phyloP scores from a whole-genome alignment of 2,888 invertebrate genomes.

The Crematogaster levior region DNA sequence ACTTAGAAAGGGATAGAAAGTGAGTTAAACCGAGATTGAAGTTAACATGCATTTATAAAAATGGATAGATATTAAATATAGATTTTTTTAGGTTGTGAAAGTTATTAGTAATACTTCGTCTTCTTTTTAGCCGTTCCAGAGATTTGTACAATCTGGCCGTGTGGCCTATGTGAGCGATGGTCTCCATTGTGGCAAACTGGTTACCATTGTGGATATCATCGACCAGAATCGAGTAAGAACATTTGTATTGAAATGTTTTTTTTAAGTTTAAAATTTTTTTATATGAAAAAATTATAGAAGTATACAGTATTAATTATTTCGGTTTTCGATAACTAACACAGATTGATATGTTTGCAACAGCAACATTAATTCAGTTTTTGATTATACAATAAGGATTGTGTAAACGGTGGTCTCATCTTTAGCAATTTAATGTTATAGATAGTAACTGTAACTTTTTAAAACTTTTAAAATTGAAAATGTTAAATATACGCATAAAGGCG shows the following conservation, averaged over 20 bases:
- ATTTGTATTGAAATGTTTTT: background rate
- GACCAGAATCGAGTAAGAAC: conserved; percentile 95
- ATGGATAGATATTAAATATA: background rate
- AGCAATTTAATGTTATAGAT: background rate
- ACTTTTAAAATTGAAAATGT: background rate
- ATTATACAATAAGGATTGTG: background rate
- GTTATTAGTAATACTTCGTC: background rate
- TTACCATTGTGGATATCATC: conserved; percentile 97
- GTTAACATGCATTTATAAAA: background rate
- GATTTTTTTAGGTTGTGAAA: conserved; percentile 2
- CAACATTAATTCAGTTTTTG: background rate
- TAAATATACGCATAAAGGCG: background rate
- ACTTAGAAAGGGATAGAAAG: background rate
- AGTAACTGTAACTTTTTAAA: background rate
- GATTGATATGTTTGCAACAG: background rate
- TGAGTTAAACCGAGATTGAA: background rate
- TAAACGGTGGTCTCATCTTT: background rate
- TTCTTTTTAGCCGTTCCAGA: conserved; percentile 91
- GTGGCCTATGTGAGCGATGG: conserved; percentile 98
- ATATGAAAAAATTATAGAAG: background rate
- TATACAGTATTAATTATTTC: background rate
- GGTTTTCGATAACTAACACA: background rate
- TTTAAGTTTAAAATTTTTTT: background rate
- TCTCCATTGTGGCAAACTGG: conserved; percentile 95
- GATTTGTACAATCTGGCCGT: conserved; percentile 98